Conservation (phyloP, 2,113 vertebrate species). For the Melanerpes formicivorus region DNA sequence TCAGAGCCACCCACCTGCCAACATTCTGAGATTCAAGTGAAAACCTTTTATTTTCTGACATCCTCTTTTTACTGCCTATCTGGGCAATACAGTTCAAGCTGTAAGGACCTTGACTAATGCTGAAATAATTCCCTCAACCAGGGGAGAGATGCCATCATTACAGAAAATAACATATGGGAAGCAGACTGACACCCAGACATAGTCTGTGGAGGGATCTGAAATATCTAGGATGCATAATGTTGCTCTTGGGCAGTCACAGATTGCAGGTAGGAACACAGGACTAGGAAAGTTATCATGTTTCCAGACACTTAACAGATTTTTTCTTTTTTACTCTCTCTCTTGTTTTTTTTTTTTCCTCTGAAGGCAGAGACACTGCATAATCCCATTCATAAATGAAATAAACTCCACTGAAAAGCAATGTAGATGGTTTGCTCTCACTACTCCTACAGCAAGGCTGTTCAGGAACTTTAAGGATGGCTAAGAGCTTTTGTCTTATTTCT, state of each 20-base stretch:
- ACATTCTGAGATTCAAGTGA: background rate
- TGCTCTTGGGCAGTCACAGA: background rate
- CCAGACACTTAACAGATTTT: background rate
- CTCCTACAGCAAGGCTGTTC: slow-evolving; percentile 49
- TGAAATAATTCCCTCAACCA: background rate
- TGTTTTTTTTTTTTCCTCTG: background rate
- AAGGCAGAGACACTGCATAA: background rate
- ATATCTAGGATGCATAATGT: background rate
- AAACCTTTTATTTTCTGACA: background rate
- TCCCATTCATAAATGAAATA: slow-evolving; percentile 51
- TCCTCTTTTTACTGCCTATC: background rate
- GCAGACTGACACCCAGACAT: background rate
- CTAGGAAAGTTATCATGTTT: background rate
- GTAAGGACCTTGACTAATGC: background rate
- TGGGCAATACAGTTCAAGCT: background rate
- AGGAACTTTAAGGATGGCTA: slow-evolving; percentile 8
- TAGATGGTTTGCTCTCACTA: slow-evolving; percentile 35
- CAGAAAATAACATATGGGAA: background rate
- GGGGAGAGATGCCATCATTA: background rate
- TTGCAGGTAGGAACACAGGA: background rate
- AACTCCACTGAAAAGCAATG: background rate
- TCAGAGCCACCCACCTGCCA: background rate
- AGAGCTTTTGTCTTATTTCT: slow-evolving; percentile 43
- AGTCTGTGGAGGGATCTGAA: background rate
- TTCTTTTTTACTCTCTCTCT: background rate